phyloP scores from a whole-genome alignment of 2,797 vertebrate genomes.

The Cirrhinus mrigala region DNA sequence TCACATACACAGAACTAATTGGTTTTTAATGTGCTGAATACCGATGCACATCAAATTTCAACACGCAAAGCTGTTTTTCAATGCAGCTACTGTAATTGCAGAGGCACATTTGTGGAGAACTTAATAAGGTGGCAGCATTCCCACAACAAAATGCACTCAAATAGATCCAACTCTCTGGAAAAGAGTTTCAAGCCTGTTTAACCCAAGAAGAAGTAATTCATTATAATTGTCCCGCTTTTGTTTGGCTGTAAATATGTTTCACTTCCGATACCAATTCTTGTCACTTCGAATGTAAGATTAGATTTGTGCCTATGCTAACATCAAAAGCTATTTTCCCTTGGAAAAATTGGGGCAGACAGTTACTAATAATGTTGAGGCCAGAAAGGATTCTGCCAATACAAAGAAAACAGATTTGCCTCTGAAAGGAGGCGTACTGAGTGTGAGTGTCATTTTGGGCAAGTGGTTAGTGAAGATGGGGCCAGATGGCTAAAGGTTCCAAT shows the following conservation, averaged over 20 bases:
- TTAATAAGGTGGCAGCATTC: constrained; percentile 14
- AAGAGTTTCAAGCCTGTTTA: neutral
- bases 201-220: neutral
- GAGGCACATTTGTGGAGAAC: neutral
- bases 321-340: neutral
- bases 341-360: constrained; percentile 6
- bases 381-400: constrained; percentile 24
- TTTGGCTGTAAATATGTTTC: constrained; percentile 10
- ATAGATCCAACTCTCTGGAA: neutral
- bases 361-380: constrained; percentile 13
- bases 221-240: constrained; percentile 11
- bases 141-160: neutral
- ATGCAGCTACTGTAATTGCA: neutral
- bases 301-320: constrained; percentile 6
- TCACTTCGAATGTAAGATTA: neutral
- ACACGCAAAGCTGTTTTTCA: constrained; percentile 13
- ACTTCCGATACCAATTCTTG: constrained; percentile 9
- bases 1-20: neutral
- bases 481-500: constrained; percentile 33
- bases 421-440: neutral
- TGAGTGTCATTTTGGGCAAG: constrained; percentile 24
- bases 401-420: neutral
- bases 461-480: constrained; percentile 24
- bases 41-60: neutral
- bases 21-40: neutral